A percentile compares a stretch with the other conserved stretches of the same genome.
Conservation (phyloP, 1,140 invertebrate species). For the Camponotus floridanus region DNA sequence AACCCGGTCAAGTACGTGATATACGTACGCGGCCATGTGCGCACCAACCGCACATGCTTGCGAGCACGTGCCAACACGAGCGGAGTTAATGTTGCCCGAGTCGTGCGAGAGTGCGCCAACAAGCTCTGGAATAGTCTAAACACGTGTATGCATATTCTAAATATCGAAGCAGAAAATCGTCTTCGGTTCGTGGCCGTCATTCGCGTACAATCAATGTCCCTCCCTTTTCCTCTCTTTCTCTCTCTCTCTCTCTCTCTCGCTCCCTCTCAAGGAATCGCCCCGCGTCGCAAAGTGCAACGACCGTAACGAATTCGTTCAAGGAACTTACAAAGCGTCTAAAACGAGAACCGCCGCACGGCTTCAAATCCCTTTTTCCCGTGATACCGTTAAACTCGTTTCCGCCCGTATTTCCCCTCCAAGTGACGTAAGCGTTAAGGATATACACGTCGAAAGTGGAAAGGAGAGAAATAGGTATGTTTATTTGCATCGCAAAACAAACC, state of each 20-base stretch:
- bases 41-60: neutral
- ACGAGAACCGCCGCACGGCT: constrained; percentile 19
- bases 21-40: constrained; percentile 35
- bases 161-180: constrained; percentile 42
- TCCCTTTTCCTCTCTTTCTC: neutral
- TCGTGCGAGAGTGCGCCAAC: neutral
- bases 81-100: neutral
- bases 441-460: neutral
- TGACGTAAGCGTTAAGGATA: constrained; percentile 43
- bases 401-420: constrained; percentile 22
- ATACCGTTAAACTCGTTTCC: constrained; percentile 63
- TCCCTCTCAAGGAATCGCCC: neutral
- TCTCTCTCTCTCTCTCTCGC: neutral
- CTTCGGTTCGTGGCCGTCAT: neutral
- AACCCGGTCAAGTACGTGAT: constrained; percentile 56
- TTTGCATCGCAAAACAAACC: neutral
- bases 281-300: constrained; percentile 69
- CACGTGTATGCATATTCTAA: constrained; percentile 22
- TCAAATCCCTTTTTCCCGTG: constrained; percentile 52
- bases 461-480: neutral
- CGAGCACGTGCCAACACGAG: constrained; percentile 28
- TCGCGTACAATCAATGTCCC: constrained; percentile 11
- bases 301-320: constrained; percentile 66
- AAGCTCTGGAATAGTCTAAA: constrained; percentile 18
- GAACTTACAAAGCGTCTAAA: constrained; percentile 51